Evolutionary conservation across 2,797 vertebrate genomes (phyloP).

Genomic region (Bufotes viridis): DNA sequence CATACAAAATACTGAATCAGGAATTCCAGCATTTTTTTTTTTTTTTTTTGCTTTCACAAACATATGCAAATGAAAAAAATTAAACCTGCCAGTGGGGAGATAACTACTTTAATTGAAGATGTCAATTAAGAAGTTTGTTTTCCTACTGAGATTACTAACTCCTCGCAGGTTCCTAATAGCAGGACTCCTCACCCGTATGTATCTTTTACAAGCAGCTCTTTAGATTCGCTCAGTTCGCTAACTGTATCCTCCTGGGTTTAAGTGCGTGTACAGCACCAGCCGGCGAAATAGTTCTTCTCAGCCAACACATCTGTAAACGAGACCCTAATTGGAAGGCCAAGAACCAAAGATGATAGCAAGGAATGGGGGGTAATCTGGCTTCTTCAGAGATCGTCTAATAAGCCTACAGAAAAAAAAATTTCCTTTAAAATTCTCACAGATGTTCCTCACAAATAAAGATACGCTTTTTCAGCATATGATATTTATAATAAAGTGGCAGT

Average conservation of each 20-base stretch:
- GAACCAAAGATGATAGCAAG: background rate
- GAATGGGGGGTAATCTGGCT: background rate
- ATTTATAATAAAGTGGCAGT: background rate
- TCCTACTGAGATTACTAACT: constrained; percentile 44
- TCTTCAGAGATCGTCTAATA: background rate
- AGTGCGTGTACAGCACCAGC: background rate
- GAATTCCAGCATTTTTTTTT: background rate
- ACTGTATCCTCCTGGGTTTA: background rate
- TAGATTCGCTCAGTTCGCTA: background rate
- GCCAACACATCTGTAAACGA: constrained; percentile 2
- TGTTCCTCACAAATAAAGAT: background rate
- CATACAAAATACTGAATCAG: background rate
- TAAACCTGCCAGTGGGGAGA: background rate
- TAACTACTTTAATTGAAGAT: background rate
- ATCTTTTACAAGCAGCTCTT: background rate
- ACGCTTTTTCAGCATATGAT: background rate
- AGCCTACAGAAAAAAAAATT: background rate
- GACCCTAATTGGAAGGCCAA: background rate
- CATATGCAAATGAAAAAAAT: background rate
- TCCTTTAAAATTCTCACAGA: background rate
- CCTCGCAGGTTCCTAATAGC: constrained; percentile 5
- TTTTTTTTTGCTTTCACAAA: background rate
- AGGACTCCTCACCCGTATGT: constrained; percentile 2
- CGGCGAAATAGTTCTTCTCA: background rate
- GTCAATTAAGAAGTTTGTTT: background rate